A percentile compares a stretch with the other conserved stretches of the same genome.
These are phyloP conservation scores for Tetragonula clypearis DNA, from an alignment of 1,140 invertebrate species.

Conservation along the genomic window DNA sequence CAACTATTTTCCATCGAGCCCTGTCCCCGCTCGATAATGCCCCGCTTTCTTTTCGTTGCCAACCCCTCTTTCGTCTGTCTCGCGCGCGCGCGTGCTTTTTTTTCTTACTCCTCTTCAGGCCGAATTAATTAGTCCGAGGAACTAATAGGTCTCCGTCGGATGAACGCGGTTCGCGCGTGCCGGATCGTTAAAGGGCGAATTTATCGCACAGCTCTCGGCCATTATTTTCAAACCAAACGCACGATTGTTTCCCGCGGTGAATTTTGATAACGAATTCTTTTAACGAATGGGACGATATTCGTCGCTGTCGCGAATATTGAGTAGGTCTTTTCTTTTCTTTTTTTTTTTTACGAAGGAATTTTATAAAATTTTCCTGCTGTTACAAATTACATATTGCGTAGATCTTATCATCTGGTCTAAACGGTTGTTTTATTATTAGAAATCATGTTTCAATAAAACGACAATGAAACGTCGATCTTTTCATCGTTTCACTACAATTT, in stretches of 20 bases:
- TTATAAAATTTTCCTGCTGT: not conserved
- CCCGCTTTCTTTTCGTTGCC: constrained; percentile 36
- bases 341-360: not conserved
- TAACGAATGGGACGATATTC: not conserved
- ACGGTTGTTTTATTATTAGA: no score
- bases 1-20: constrained; percentile 63
- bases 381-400: no score
- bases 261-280: not conserved
- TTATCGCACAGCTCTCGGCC: not conserved
- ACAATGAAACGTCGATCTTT: no score
- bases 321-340: not conserved
- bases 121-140: constrained; percentile 61
- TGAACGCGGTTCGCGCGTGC: not conserved
- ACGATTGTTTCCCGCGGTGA: not conserved
- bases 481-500: no score
- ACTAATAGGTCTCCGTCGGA: constrained; percentile 36
- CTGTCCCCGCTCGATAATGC: constrained; percentile 39
- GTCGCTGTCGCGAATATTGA: not conserved
- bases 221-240: not conserved
- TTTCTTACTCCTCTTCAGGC: constrained; percentile 26
- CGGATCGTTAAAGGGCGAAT: constrained; percentile 8
- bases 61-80: constrained; percentile 11
- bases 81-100: not conserved
- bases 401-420: no score
- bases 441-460: no score